Evolutionary conservation across 2,797 vertebrate species (phyloP).

Genomic region (Melanotaenia trifasciata): DNA sequence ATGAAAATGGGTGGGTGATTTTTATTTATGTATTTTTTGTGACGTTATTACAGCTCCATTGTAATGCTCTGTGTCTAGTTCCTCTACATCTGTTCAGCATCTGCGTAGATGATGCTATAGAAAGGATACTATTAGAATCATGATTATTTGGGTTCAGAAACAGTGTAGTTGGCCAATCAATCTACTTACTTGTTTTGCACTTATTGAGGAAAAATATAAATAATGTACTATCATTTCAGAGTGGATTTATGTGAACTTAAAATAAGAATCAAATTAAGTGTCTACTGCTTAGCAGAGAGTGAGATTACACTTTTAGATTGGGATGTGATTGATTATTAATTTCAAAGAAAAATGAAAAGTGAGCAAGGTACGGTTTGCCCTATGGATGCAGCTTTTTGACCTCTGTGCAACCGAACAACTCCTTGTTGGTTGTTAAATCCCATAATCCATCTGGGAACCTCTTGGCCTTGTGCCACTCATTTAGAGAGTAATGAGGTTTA

Average conservation of each 20-base stretch:
- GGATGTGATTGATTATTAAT: not conserved
- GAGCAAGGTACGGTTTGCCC: not conserved
- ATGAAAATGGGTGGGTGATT: not conserved
- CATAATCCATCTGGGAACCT: conserved; percentile 74
- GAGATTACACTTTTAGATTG: not conserved
- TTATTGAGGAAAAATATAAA: not conserved
- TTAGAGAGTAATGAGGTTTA: conserved; percentile 76
- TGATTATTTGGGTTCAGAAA: not conserved
- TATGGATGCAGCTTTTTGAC: conserved; percentile 18
- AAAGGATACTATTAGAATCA: not conserved
- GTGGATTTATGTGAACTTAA: not conserved
- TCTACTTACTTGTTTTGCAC: not conserved
- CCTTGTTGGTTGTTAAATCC: conserved; percentile 37
- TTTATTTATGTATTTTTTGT: not conserved
- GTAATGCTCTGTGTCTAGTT: not conserved
- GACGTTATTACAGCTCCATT: not conserved
- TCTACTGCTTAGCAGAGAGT: not conserved
- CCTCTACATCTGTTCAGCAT: not conserved
- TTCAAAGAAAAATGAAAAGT: not conserved
- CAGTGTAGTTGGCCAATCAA: not conserved
- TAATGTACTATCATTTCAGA: no score
- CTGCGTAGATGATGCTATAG: not conserved
- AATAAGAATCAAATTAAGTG: not conserved
- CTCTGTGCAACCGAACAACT: conserved; percentile 22
- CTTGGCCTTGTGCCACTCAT: conserved; percentile 75